Conservation (phyloP, 1,140 invertebrate genomes). For the Diplogasteroides magnus region DNA sequence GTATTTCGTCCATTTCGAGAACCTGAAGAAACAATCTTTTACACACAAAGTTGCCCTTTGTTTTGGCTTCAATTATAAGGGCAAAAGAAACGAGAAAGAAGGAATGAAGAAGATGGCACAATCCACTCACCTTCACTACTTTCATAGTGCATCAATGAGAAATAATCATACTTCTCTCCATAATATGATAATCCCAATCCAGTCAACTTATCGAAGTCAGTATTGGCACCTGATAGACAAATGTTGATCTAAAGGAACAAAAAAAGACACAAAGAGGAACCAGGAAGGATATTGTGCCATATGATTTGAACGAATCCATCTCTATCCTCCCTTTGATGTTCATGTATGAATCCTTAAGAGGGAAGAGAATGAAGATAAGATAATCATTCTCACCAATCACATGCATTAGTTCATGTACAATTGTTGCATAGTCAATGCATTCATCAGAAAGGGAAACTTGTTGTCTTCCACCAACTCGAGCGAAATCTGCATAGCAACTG, state of each 20-base stretch:
- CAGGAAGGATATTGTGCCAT: conserved; percentile 49
- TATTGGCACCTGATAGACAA: conserved; percentile 44
- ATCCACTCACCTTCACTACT: conserved; percentile 37
- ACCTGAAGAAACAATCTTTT: too few relatives aligned
- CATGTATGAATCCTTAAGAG: conserved; percentile 48
- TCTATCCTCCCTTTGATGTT: conserved; percentile 54
- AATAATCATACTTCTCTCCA: conserved; percentile 52
- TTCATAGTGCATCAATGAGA: conserved; percentile 45
- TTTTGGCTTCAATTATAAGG: not conserved
- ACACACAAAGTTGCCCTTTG: not conserved
- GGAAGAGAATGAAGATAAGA: too few relatives aligned
- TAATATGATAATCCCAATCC: conserved; percentile 50
- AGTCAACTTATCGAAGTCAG: conserved; percentile 51
- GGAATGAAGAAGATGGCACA: not conserved
- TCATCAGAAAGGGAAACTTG: conserved; percentile 55
- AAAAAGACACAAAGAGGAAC: conserved; percentile 18
- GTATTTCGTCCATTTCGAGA: conserved; percentile 51
- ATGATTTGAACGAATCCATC: conserved; percentile 46
- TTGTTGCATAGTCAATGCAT: conserved; percentile 53
- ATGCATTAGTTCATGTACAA: conserved; percentile 55
- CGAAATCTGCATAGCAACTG: conserved; percentile 54
- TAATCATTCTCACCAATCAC: conserved; percentile 41
- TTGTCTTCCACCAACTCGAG: conserved; percentile 50
- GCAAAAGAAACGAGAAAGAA: not conserved
- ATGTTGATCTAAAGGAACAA: too few relatives aligned